Conservation (phyloP, 2,797 vertebrate species). For the Halcyon leucocephala region DNA sequence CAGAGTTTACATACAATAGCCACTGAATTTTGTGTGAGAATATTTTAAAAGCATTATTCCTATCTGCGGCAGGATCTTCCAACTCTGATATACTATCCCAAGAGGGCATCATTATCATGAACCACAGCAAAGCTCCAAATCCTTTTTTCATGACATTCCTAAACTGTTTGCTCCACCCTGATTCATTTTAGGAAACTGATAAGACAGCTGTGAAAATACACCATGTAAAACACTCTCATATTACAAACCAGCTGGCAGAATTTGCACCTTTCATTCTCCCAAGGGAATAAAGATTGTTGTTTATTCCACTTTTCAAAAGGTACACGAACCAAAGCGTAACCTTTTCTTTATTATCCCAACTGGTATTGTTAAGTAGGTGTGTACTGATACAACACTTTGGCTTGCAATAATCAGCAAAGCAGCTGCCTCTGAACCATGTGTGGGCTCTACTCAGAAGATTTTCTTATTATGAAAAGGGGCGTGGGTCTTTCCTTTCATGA, state of each 20-base stretch:
- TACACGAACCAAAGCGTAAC: not conserved
- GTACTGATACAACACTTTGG: not conserved
- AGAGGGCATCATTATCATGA: slow-evolving; percentile 57
- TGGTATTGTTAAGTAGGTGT: slow-evolving; percentile 1
- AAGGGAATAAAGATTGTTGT: slow-evolving; percentile 3
- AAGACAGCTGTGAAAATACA: slow-evolving; percentile 78
- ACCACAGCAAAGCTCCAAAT: slow-evolving; percentile 25
- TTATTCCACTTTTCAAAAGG: slow-evolving; percentile 54
- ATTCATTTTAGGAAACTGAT: slow-evolving; percentile 72
- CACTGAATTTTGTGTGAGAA: not conserved
- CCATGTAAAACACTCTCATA: not conserved
- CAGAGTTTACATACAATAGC: not conserved
- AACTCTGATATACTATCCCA: not conserved
- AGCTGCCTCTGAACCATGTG: not conserved
- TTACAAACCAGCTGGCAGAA: slow-evolving; percentile 49
- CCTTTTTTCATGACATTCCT: slow-evolving; percentile 61
- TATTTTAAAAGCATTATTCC: not conserved
- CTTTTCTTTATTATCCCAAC: not conserved
- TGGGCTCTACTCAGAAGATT: not conserved
- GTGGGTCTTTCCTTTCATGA: not conserved
- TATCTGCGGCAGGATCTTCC: slow-evolving; percentile 14
- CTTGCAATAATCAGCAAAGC: not conserved
- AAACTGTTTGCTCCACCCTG: slow-evolving; percentile 59
- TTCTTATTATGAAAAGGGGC: not conserved
- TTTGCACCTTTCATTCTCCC: not conserved